A percentile compares a stretch with the other conserved stretches of the same genome.
These are phyloP conservation scores for Aurelia aurita complex sp. Pacific DNA, from an alignment of 30 jellyfish, hydroid and myxozoan genomes.

Conservation along the genomic window DNA sequence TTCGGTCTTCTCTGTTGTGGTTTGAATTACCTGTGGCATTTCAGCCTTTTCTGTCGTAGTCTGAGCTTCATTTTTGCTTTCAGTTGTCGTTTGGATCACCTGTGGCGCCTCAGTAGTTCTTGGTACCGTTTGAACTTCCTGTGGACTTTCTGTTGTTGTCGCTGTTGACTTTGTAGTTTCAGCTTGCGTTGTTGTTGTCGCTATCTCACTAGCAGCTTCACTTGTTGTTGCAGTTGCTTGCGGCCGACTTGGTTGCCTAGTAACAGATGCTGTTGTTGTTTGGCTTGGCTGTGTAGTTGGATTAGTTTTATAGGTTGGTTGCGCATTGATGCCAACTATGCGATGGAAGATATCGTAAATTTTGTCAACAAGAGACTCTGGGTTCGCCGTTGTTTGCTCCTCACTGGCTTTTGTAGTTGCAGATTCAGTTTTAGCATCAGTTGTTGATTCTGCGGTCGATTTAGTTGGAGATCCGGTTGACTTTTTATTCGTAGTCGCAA, in stretches of 20 bases:
- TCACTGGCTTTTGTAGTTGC: neutral
- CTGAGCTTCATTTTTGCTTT: neutral
- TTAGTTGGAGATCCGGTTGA: neutral
- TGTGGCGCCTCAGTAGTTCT: neutral
- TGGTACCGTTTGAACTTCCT: neutral
- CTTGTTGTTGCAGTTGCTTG: slow-evolving; percentile 4
- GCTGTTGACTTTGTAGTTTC: slow-evolving; percentile 4
- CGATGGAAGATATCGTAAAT: slow-evolving; percentile 52
- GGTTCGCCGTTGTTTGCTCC: slow-evolving; percentile 24
- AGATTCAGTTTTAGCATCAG: neutral
- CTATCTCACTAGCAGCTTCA: neutral
- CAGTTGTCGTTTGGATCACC: slow-evolving; percentile 1
- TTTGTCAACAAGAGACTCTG: slow-evolving; percentile 40
- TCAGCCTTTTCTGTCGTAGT: neutral
- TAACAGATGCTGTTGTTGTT: slow-evolving; percentile 7
- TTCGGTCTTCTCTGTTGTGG: neutral
- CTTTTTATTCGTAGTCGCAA: neutral
- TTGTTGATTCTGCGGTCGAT: slow-evolving; percentile 2
- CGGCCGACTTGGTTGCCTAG: slow-evolving; percentile 1
- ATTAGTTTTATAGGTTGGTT: slow-evolving; percentile 24
- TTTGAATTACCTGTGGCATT: neutral
- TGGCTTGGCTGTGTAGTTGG: slow-evolving; percentile 63
- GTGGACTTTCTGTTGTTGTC: slow-evolving; percentile 15
- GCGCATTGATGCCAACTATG: slow-evolving; percentile 49
- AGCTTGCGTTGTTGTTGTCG: slow-evolving; percentile 1